Base-by-base conservation (phyloP, 2,888 invertebrate genomes). In the Mythimna loreyi region DNA sequence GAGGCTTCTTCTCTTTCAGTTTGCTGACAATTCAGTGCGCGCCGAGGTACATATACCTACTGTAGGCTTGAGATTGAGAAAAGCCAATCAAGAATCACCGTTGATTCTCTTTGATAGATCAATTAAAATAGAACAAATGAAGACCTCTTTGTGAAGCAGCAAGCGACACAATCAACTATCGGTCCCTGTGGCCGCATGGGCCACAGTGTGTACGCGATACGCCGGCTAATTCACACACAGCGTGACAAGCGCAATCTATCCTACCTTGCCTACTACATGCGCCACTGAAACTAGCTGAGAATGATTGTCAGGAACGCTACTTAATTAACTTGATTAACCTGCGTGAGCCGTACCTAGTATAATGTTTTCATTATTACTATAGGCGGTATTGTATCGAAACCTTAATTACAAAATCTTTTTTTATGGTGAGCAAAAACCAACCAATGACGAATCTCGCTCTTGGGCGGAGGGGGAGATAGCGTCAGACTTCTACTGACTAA, bases 211-310 rank as follows among this genome's bases (percentile, higher is more conserved):
- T 36, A 56, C 30, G 21, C 52, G 49, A 59, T 67, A 53, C 53
- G 45, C 68, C 30, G 60, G 67, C 43, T 68, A 77, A 77, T 77
- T 68, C 57, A n/a, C 73, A 64, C 57, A 47, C 61, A 33, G 40
- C 74, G 43, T 74, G 77, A 74, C 74, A 77, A 59, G 69, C 58
- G 56, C 75, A 76, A 77, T 77, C 47, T 65, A 77, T 77, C 64
- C 67, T 56, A 25, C 36, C 67, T 62, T 58, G 30, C 77, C 73
- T 69, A 61, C 77, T 73, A 73, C 77, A 77, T 69, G 65, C 43
- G 28, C 45, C 45, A 45, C 68, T 65, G 55, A 52, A 74, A 77
- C 77, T 65, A 73, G 50, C 55, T 36, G 61, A 50, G 47, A 69
- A 73, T 75, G 28, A 71, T 75, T 66, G 64, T 58, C 40, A 25